Conservation (phyloP, 1,140 invertebrate genomes). For the Drosophila varians region DNA sequence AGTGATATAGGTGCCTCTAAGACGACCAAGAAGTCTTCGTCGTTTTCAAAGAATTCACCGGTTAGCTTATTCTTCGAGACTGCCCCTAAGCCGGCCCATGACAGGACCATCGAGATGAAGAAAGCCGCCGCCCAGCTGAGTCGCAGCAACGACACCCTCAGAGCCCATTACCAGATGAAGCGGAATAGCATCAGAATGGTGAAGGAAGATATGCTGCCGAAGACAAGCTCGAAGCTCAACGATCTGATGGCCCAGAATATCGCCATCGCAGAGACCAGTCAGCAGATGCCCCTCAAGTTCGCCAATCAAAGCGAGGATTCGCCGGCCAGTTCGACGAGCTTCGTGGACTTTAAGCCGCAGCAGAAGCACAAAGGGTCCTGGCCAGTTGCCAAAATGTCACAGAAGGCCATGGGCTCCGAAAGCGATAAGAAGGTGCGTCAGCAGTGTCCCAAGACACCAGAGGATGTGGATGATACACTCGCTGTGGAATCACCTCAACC, state of each 20-base stretch:
- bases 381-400: too few relatives aligned
- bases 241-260: constrained; percentile 1
- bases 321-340: background rate
- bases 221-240: background rate
- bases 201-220: background rate
- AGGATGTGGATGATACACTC: background rate
- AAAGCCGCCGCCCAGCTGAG: constrained; percentile 10
- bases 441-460: background rate
- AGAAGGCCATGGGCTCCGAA: background rate
- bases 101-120: constrained; percentile 9
- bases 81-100: background rate
- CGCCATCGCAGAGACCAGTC: background rate
- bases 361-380: background rate
- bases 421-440: background rate
- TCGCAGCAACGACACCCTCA: constrained; percentile 23
- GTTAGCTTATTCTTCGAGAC: constrained; percentile 1
- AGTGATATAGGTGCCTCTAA: background rate
- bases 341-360: background rate
- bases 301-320: background rate
- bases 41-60: background rate
- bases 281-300: background rate
- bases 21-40: background rate
- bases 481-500: background rate
- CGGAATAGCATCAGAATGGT: background rate
- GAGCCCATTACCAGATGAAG: constrained; percentile 14